Conservation (phyloP, 1,140 invertebrate genomes). For the Wiebesia pumilae region DNA sequence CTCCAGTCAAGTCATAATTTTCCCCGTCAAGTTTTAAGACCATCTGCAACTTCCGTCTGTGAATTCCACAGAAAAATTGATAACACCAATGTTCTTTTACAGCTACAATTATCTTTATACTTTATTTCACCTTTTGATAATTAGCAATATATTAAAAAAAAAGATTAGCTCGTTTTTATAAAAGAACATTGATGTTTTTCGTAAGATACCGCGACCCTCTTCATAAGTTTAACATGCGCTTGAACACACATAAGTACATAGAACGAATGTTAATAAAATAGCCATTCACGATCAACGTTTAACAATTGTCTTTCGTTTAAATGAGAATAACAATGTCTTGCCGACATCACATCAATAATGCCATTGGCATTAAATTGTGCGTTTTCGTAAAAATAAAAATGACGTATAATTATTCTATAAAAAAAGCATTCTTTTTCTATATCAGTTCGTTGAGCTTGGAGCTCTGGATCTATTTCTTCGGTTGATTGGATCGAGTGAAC, state of each 20-base stretch:
- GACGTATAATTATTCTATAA: not conserved
- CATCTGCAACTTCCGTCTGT: not conserved
- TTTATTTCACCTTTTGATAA: not conserved
- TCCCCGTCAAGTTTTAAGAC: not conserved
- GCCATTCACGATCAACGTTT: not conserved
- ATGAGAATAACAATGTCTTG: not conserved
- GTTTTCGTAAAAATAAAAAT: not conserved
- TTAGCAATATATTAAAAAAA: not conserved
- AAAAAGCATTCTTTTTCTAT: not conserved
- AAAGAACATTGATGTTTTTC: not conserved
- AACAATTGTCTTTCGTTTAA: not conserved
- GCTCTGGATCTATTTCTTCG: constrained; percentile 28
- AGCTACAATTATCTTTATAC: not conserved
- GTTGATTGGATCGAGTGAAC: constrained; percentile 61
- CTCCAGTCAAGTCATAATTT: not conserved
- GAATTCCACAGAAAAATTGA: not conserved
- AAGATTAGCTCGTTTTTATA: not conserved
- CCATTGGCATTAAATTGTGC: not conserved
- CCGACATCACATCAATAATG: not conserved
- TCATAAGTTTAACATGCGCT: not conserved
- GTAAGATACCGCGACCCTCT: no score
- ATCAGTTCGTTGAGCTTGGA: constrained; percentile 30
- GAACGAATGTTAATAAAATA: not conserved
- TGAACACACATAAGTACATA: not conserved
- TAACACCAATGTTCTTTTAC: not conserved